phyloP scores from a whole-genome alignment of 2,113 vertebrate species.

The Passer montanus region DNA sequence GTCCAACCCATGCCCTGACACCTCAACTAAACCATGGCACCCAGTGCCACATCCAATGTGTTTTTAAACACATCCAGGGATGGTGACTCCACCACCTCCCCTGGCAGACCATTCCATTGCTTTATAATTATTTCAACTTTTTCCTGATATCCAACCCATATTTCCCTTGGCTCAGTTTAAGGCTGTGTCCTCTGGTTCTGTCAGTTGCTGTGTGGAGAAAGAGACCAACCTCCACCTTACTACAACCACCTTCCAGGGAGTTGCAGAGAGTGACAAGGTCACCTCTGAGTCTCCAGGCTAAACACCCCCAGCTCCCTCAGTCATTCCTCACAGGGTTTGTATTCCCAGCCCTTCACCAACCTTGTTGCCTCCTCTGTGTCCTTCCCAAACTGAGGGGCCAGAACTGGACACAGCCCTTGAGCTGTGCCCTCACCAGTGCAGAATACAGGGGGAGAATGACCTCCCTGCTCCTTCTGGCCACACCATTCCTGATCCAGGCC shows the following conservation, averaged over 20 bases:
- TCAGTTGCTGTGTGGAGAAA: neutral
- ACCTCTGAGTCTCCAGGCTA: neutral
- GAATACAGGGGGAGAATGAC: rapidly evolving
- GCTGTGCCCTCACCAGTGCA: neutral
- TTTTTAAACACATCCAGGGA: neutral
- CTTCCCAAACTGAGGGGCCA: neutral
- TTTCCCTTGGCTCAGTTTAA: rapidly evolving
- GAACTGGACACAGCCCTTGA: neutral
- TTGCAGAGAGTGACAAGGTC: neutral
- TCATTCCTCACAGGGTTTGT: neutral
- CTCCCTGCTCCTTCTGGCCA: neutral
- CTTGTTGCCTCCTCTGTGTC: neutral
- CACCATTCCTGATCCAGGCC: neutral
- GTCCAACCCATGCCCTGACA: neutral
- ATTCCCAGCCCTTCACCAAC: neutral
- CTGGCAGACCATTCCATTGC: rapidly evolving
- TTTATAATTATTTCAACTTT: neutral
- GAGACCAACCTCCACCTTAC: neutral
- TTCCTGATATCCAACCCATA: too few relatives aligned
- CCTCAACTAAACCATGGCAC: neutral
- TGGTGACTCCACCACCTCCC: neutral
- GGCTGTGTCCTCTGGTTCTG: neutral
- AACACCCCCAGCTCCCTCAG: neutral
- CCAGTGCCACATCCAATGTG: rapidly evolving
- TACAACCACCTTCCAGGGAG: rapidly evolving